Evolutionary conservation across 2,888 invertebrate genomes (phyloP).

Genomic region (Mycalesis mineus): DNA sequence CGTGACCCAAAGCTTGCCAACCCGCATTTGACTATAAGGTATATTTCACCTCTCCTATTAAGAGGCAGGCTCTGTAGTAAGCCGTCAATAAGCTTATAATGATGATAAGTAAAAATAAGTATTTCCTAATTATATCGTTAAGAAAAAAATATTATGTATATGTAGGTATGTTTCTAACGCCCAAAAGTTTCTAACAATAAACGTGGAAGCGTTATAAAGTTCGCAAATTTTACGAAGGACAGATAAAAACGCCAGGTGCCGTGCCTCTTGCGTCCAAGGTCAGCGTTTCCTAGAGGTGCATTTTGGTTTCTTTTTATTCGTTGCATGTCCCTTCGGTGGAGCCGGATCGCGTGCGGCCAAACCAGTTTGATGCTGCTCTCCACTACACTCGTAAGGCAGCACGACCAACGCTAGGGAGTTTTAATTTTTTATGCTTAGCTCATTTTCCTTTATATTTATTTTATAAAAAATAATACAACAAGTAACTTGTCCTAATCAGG

Average conservation of each 20-base stretch:
- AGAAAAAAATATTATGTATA: too few species aligned
- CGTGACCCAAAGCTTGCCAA: too few species aligned
- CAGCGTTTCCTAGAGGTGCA: slow-evolving; percentile 77
- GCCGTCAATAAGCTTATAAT: too few species aligned
- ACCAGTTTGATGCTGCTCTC: slow-evolving; percentile 69
- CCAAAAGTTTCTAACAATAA: slow-evolving; percentile 7
- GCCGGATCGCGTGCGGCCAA: slow-evolving; percentile 72
- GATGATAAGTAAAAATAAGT: too few species aligned
- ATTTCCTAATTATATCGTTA: too few species aligned
- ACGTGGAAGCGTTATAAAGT: slow-evolving; percentile 53
- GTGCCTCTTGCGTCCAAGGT: slow-evolving; percentile 72
- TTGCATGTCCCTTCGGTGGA: slow-evolving; percentile 68
- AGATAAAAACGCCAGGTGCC: slow-evolving; percentile 77
- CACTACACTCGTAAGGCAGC: slow-evolving; percentile 60
- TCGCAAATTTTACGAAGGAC: slow-evolving; percentile 70
- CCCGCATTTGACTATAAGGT: too few species aligned
- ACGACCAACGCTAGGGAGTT: slow-evolving; percentile 52
- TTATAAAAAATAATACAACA: too few species aligned
- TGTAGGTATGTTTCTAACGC: too few species aligned
- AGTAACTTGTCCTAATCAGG: too few species aligned
- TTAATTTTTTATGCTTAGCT: slow-evolving; percentile 43
- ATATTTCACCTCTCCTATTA: too few species aligned
- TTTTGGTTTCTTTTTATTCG: slow-evolving; percentile 75
- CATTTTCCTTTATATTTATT: too few species aligned
- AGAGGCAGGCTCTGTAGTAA: too few species aligned